Conservation (phyloP, 2,888 invertebrate genomes). For the Cheilosia urbana region DNA sequence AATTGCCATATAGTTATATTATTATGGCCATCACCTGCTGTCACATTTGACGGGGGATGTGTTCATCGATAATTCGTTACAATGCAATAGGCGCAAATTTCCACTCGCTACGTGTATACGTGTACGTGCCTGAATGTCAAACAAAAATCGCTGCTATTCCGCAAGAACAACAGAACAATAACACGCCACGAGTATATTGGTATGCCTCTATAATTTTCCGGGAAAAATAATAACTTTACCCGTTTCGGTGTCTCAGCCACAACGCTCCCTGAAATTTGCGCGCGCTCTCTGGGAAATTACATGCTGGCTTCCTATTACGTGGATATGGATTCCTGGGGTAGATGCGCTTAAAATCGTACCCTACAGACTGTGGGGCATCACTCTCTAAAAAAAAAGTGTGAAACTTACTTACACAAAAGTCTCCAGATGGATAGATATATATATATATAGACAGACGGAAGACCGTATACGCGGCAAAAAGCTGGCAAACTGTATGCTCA, state of each 20-base stretch:
- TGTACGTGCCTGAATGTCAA: conserved; percentile 66
- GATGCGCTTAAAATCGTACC: conserved; percentile 1
- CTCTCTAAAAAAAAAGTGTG: conserved; percentile 61
- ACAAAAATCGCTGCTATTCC: conserved; percentile 22
- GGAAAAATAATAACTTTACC: conserved; percentile 66
- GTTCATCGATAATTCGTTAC: conserved; percentile 63
- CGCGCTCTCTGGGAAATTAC: conserved; percentile 54
- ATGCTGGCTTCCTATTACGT: conserved; percentile 63
- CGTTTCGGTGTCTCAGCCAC: conserved; percentile 42
- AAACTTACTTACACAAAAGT: conserved; percentile 53
- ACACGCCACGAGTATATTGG: conserved; percentile 27
- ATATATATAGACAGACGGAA: conserved; percentile 11
- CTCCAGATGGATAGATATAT: conserved; percentile 15
- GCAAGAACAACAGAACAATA: conserved; percentile 1
- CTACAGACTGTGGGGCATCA: conserved; percentile 41
- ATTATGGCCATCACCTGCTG: conserved; percentile 4
- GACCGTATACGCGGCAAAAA: conserved; percentile 8
- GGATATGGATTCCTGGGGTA: conserved; percentile 24
- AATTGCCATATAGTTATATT: no score
- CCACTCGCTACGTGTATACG: conserved; percentile 25
- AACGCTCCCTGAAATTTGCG: conserved; percentile 64
- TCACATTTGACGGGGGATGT: conserved; percentile 22
- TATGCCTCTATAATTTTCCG: conserved; percentile 34
- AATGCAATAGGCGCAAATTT: conserved; percentile 57
- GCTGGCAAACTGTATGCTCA: conserved; percentile 48